These are phyloP conservation scores for Pseudorectes ferrugineus DNA, from an alignment of 2,113 vertebrate genomes.

Conservation along the genomic window DNA sequence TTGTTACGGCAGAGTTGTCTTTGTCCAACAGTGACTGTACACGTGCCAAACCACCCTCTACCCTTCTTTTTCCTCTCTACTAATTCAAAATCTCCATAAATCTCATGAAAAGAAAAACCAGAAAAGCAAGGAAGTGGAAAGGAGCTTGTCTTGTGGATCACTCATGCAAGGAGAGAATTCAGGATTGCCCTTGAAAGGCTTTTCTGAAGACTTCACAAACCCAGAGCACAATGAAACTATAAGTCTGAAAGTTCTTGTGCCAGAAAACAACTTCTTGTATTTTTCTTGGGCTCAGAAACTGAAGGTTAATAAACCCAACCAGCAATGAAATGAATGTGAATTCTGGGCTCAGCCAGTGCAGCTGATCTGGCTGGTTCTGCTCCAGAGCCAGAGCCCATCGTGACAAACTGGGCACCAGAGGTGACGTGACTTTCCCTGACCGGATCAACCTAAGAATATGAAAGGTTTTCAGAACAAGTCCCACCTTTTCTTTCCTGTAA, in stretches of 20 bases:
- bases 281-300: background rate
- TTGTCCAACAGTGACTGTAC: background rate
- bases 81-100: background rate
- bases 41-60: background rate
- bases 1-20: background rate
- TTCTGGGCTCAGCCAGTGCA: background rate
- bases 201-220: background rate
- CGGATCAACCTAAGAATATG: accelerated
- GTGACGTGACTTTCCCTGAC: accelerated
- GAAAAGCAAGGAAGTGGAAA: background rate
- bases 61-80: background rate
- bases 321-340: background rate
- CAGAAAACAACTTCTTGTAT: background rate
- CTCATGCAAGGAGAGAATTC: background rate
- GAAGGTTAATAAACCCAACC: background rate
- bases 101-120: background rate
- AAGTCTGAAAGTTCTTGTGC: background rate
- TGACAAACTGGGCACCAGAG: background rate
- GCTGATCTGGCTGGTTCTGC: background rate
- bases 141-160: background rate
- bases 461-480: background rate
- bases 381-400: background rate
- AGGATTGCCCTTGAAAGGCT: background rate
- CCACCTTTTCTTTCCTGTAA: background rate
- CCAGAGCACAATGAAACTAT: background rate